Base-by-base conservation (phyloP, 2,888 invertebrate species). In the Tetramorium bicarinatum region DNA sequence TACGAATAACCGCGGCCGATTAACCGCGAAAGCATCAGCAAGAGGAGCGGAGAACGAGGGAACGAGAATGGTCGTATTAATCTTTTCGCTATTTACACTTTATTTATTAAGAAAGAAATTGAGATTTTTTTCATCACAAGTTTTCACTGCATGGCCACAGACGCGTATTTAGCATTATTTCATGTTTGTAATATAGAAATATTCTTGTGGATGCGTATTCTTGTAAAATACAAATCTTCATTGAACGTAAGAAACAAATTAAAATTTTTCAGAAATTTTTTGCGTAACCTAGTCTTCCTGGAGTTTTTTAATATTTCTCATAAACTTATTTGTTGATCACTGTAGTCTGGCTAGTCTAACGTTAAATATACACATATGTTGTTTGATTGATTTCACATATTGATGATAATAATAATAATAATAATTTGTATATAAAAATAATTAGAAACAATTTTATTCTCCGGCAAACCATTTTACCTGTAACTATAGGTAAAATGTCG, bases 1-100 rank as follows among this genome's bases (percentile, higher is more conserved):
- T 91, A 91, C 91, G 90, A 90, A 91, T 91, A 91, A 91, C 91
- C 88, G 86, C 87, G 86, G 83, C 87, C 91, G 91, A 91, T 91
- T 91, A 90, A 91, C 88, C 87, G 61, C 77, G 84, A 79, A 83
- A 87, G 83, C 80, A 80, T 49, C 54, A 25, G 41, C 47, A n/a
- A 41, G 54, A 41, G 52, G 2, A 38, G 62, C 47, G 76, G 49
- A 56, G 76, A 62, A 79, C 72, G 77, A 62, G 69, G 3, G 4
- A 34, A 34, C 7, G 47, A 34, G 29, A 34, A 41, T 34, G 56
- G 34, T 47, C 13, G 47, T 47, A 69, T 79, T 18, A 25, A 59
- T 38, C 15, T 21, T 47, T 71, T 38, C 21, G 34, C 21, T 47
- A 21, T 21, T 59, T 29, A 25, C 15, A 21, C 8, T 21, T 59